Evolutionary conservation across 92 coral and sea anemone genomes (phyloP).

Genomic region (Muricea muricata): DNA sequence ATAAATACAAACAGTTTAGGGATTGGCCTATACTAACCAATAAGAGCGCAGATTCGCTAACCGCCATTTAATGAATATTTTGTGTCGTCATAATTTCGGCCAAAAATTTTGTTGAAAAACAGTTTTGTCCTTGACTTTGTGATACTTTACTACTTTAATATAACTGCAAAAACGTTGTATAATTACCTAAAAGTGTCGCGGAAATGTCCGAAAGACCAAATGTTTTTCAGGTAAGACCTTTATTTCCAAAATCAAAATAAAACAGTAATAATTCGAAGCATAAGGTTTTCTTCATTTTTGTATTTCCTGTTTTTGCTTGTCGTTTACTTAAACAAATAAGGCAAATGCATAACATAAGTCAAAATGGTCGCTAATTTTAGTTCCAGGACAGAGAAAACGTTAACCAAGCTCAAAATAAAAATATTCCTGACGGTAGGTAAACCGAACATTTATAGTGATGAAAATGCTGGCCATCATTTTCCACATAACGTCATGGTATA

Average conservation of each 20-base stretch:
- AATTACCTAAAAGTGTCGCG: background rate
- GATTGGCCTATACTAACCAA: background rate
- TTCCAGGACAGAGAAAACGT: background rate
- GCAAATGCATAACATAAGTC: background rate
- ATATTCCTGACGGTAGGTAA: background rate
- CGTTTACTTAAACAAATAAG: background rate
- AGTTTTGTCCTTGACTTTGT: background rate
- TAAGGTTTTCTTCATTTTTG: background rate
- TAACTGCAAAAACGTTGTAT: too few species aligned
- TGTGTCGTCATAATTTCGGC: too few species aligned
- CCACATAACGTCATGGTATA: too few species aligned
- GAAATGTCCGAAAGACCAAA: slow-evolving; percentile 26
- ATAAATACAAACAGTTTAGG: background rate
- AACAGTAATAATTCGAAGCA: background rate
- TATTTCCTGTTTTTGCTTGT: background rate
- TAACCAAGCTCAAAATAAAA: background rate
- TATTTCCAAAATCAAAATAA: background rate
- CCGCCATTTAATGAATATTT: background rate
- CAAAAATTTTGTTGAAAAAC: too few species aligned
- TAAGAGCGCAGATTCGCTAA: background rate
- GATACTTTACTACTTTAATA: too few species aligned
- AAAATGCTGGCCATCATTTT: too few species aligned
- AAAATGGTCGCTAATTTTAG: too few species aligned
- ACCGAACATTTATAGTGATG: too few species aligned
- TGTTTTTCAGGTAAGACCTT: slow-evolving; percentile 3